Evolutionary conservation across 2,113 vertebrate genomes (phyloP).

Genomic region (Semnornis frantzii): DNA sequence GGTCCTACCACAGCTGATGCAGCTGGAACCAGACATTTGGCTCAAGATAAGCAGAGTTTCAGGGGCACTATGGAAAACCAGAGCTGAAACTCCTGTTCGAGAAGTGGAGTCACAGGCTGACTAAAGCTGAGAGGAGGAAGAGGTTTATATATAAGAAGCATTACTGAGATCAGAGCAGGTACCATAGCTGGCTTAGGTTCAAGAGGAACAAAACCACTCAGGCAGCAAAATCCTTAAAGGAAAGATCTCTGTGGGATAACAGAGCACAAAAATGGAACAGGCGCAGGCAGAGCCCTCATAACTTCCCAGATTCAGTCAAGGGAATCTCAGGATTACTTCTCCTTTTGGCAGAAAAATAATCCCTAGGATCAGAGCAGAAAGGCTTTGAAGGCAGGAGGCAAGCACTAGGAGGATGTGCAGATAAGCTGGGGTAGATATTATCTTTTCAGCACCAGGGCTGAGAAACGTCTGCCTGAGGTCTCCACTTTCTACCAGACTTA

Average conservation of each 20-base stretch:
- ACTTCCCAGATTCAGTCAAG: not conserved
- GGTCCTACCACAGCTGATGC: not conserved
- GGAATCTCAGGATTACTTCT: not conserved
- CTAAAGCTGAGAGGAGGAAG: not conserved
- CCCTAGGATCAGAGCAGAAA: not conserved
- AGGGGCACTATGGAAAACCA: not conserved
- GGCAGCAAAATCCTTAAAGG: not conserved
- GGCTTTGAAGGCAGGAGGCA: conserved; percentile 1
- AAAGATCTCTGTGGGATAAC: not conserved
- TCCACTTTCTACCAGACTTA: conserved; percentile 5
- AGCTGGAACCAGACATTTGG: not conserved
- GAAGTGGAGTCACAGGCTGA: not conserved
- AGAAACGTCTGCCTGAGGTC: not conserved
- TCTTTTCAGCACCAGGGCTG: not conserved
- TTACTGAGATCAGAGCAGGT: not conserved
- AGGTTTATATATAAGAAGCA: not conserved
- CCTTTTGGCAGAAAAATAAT: not conserved
- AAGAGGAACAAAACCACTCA: not conserved
- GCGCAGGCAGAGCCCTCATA: not conserved
- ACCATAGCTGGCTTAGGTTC: not conserved
- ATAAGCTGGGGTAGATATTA: not conserved
- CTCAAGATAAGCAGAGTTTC: not conserved
- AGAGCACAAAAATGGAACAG: not conserved
- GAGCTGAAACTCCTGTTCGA: not conserved
- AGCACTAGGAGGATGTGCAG: not conserved